Evolutionary conservation across 2,797 vertebrate species (phyloP), one percentile per base, ranked within the genome.

Genomic region (Channa striata): DNA sequence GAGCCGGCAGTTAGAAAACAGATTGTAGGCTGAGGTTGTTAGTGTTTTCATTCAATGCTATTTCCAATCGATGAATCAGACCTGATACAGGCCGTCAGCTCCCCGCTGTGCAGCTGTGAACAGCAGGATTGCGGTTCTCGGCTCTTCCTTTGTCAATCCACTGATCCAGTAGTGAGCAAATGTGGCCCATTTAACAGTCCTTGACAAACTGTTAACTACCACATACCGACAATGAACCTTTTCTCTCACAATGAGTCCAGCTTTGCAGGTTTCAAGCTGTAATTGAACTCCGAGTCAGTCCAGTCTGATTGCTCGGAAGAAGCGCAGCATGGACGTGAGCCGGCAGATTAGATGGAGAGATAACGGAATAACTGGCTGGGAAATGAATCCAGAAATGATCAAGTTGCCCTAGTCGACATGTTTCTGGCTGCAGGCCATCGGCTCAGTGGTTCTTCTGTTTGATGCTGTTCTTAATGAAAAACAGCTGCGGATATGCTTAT

Each of bases 341-440:
- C 72, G 61, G 63, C 50, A 34, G 42, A 54, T 74, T 68, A 47
- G 44, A 68, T 16, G 8, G 37, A 46, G 8, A 1, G 52, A 72
- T 59, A 42, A 59, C 2, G 7, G 50, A 57, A 62, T 44, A 62
- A 57, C 42, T 42, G 23, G 40, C 36, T 12, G 23, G 52, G 67
- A 62, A 77, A 50, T 59, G 59, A 72, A 74, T 64, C 3, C 39
- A 51, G 37, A 46, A 60, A 50, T 58, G 36, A 72, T 73, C 62
- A 54, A 59, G 72, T 62, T 6, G 44, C 49, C 44, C 40, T 4
- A 37, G 71, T 62, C 11, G 53, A 62, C 33, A 30, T 39, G 43
- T 52, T 30, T 74, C 19, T 78, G 68, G 77, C 81, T 80, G 72
- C 71, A 17, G 49, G 81, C 77, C 69, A 30, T 57, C 25, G 1